Evolutionary conservation across 2,888 invertebrate genomes (phyloP), one percentile per base, ranked within the genome.

Genomic region (Apamea epomidion): DNA sequence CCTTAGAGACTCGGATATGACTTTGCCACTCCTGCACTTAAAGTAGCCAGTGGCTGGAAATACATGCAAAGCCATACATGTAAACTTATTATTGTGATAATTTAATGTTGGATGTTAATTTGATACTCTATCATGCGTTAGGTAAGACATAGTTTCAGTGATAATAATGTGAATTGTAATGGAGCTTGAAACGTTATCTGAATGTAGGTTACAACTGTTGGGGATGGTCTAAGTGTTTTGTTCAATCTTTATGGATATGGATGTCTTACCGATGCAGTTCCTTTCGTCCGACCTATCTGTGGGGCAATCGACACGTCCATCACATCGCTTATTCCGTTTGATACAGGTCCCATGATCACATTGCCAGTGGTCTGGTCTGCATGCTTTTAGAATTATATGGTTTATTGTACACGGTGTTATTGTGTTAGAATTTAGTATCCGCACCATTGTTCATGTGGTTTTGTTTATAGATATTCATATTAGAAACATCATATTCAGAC

Each of bases 261-360:
- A 62, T 76, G 81, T 93, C 96, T 97, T 95, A 97, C 97, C 96
- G 88, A 96, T 93, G 95, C 98, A 98, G 94, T 98, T 97, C 89
- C 97, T 95, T 94, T 98, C 98, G 94, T 98, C 98, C 80, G 98
- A 98, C 89, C 97, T 97, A 95, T 98, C 98, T 65, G 97, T 96
- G 0, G 97, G 97, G 95, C 98, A 98, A 95, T 98, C 98, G 90
- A 97, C 96, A 83, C 97, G 97, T 85, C 98, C 97, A 92, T 98
- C 97, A 93, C 98, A 98, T 81, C 97, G 96, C 90, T 97, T 96
- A 88, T 94, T 96, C 88, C 96, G 96, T 89, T 96, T 94, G 91
- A 98, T 97, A 94, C 98, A 98, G 91, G 95, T 97, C 82, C 98
- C 98, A 92, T 97, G 97, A 92, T 98, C 98, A 94, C 99, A 99